phyloP scores from a whole-genome alignment of 2,797 vertebrate genomes.

The Acestrorhynchus altus region DNA sequence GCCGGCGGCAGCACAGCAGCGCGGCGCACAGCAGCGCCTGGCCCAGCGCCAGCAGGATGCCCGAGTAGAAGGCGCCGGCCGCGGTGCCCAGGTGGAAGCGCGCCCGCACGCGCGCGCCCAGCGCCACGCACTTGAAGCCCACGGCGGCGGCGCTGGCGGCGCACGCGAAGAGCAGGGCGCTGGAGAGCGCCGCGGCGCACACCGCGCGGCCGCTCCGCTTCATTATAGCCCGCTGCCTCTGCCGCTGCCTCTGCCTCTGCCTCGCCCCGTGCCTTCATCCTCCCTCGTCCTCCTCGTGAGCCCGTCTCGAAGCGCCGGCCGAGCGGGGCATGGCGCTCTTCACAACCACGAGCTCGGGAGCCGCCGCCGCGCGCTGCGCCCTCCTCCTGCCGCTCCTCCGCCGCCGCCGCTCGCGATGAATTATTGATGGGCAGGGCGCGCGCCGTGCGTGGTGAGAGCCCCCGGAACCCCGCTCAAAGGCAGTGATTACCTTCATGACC shows the following conservation, averaged over 20 bases:
- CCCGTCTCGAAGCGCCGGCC: conserved; percentile 80
- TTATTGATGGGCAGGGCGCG: conserved; percentile 75
- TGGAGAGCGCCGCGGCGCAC: conserved; percentile 89
- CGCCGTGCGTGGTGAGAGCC: conserved; percentile 63
- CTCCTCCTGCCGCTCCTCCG: conserved; percentile 69
- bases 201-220: conserved; percentile 95
- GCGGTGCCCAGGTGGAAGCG: conserved; percentile 89
- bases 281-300: conserved; percentile 81
- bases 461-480: conserved; percentile 62
- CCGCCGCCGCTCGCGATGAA: conserved; percentile 71
- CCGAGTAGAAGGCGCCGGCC: conserved; percentile 94
- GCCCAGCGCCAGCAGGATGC: conserved; percentile 87
- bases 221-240: conserved; percentile 85
- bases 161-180: conserved; percentile 92
- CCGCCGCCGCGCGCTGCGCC: conserved; percentile 65
- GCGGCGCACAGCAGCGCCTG: conserved; percentile 87
- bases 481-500: conserved; percentile 67
- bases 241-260: conserved; percentile 85
- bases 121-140: conserved; percentile 89
- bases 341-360: conserved; percentile 70
- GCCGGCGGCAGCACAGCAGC: conserved; percentile 86
- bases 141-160: conserved; percentile 91
- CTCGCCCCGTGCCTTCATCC: conserved; percentile 88
- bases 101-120: conserved; percentile 88
- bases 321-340: conserved; percentile 76